Conservation (phyloP, 2,113 vertebrate genomes). For the Vidua chalybeata region DNA sequence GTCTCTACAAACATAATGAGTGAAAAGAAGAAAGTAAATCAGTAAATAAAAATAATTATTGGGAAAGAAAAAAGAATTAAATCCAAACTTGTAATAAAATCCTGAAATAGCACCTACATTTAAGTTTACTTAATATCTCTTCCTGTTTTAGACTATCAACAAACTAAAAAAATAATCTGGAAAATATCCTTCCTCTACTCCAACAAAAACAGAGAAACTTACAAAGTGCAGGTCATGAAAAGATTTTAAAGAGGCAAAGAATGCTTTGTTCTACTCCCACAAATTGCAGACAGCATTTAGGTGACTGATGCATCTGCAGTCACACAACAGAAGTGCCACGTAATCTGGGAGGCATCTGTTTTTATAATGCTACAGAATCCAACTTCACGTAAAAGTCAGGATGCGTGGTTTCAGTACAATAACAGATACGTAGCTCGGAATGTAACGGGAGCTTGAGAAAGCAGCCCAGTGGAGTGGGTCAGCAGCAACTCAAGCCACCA, state of each 20-base stretch:
- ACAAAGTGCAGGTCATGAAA: neutral
- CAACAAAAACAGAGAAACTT: neutral
- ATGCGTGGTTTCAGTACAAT: rapidly evolving
- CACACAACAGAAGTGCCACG: neutral
- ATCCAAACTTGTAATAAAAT: neutral
- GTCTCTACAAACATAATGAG: neutral
- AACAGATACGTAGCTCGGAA: rapidly evolving
- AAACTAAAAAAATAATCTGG: neutral
- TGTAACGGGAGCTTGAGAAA: neutral
- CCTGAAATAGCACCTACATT: neutral
- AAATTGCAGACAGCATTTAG: neutral
- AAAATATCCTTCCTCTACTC: neutral
- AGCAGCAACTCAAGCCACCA: neutral
- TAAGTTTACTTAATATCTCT: neutral
- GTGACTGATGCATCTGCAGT: neutral
- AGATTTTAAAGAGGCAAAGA: neutral
- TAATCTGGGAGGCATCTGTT: neutral
- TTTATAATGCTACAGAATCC: neutral
- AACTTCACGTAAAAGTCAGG: neutral
- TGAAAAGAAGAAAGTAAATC: neutral
- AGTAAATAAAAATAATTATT: neutral
- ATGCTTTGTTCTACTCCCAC: neutral
- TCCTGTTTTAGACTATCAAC: neutral
- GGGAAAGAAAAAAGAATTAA: neutral
- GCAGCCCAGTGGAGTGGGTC: rapidly evolving